Conservation (phyloP, 2,888 invertebrate genomes). For the Eucera pruinosa region DNA sequence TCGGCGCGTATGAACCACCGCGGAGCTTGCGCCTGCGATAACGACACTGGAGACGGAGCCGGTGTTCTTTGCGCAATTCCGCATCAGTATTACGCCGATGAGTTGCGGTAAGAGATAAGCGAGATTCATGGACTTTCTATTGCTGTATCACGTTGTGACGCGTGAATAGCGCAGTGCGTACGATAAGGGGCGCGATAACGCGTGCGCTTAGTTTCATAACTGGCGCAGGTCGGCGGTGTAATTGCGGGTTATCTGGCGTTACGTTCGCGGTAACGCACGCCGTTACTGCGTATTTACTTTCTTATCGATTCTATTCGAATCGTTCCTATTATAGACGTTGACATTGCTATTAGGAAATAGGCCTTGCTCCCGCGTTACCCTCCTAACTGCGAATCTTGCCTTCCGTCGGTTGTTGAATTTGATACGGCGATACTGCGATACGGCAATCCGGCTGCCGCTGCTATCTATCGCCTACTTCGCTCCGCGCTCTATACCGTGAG, state of each 20-base stretch:
- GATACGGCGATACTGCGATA: no score
- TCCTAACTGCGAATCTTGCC: no score
- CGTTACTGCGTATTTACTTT: conserved; percentile 24
- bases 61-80: conserved; percentile 99
- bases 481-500: no score
- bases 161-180: not conserved
- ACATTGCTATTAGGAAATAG: not conserved
- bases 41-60: conserved; percentile 99
- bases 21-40: conserved; percentile 99
- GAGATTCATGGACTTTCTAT: conserved; percentile 9
- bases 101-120: conserved; percentile 88
- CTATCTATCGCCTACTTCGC: no score
- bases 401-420: no score
- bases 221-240: conserved; percentile 5
- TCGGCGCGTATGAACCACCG: conserved; percentile 99
- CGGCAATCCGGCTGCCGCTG: no score
- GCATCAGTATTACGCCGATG: conserved; percentile 94
- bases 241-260: conserved; percentile 30
- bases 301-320: conserved; percentile 20
- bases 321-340: not conserved
- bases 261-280: not conserved
- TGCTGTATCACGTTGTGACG: conserved; percentile 12
- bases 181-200: conserved; percentile 1
- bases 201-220: conserved; percentile 10
- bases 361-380: no score